These are phyloP conservation scores for Pseudotriccus pelzelni DNA, from an alignment of 2,797 vertebrate genomes.

Conservation along the genomic window DNA sequence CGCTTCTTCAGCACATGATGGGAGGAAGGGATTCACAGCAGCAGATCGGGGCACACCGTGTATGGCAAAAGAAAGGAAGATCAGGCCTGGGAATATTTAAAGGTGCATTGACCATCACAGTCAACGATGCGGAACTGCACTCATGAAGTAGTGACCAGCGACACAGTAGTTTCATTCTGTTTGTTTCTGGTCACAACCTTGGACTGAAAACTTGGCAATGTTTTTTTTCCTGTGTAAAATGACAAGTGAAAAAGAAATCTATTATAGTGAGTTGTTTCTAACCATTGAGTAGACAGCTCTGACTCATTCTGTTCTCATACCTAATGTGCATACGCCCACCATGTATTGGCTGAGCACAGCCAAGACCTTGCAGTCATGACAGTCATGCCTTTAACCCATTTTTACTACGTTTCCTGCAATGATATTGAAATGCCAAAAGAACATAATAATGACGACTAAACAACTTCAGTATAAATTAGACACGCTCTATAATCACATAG, in stretches of 20 bases:
- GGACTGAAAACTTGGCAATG: neutral
- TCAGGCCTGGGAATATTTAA: neutral
- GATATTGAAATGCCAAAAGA: neutral
- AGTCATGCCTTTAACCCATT: neutral
- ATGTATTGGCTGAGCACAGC: neutral
- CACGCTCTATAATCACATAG: neutral
- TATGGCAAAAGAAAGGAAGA: neutral
- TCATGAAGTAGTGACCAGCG: neutral
- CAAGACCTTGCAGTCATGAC: neutral
- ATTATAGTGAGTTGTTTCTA: neutral
- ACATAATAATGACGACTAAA: neutral
- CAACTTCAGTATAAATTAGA: neutral
- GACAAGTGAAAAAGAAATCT: neutral
- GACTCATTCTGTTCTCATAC: neutral
- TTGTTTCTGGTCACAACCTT: neutral
- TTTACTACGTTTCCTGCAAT: neutral
- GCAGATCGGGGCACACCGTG: accelerated
- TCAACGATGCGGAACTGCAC: accelerated
- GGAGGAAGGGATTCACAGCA: neutral
- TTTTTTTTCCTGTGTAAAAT: neutral
- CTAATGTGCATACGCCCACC: neutral
- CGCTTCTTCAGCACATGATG: accelerated
- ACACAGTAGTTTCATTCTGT: neutral
- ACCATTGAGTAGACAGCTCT: neutral
- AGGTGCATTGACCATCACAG: neutral